phyloP scores from a whole-genome alignment of 1,140 invertebrate species.

The Aphis gossypii region DNA sequence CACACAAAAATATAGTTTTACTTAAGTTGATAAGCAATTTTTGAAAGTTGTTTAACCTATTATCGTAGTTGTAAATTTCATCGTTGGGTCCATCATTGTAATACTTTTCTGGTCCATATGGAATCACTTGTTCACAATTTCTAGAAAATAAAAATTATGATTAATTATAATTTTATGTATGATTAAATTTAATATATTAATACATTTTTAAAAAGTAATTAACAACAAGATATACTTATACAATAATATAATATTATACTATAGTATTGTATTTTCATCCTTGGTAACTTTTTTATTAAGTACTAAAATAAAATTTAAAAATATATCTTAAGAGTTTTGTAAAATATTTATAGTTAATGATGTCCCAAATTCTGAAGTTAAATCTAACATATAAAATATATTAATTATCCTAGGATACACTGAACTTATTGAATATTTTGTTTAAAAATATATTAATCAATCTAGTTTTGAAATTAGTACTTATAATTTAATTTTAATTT shows the following conservation, averaged over 20 bases:
- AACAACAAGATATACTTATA: too few species aligned
- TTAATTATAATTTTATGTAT: neutral
- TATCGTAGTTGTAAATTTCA: constrained; percentile 45
- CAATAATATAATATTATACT: neutral
- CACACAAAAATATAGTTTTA: neutral
- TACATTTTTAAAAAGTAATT: too few species aligned
- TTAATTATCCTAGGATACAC: neutral
- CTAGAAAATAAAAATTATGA: constrained; percentile 12
- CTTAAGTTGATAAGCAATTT: neutral
- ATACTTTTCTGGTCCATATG: constrained; percentile 37
- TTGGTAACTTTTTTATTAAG: too few species aligned
- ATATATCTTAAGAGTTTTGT: too few species aligned
- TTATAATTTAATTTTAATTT: neutral
- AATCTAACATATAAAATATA: neutral
- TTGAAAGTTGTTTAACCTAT: constrained; percentile 11
- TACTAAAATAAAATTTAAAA: too few species aligned
- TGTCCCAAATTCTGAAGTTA: too few species aligned
- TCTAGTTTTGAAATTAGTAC: too few species aligned
- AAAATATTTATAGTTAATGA: too few species aligned
- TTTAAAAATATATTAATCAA: too few species aligned
- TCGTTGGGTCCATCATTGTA: constrained; percentile 18
- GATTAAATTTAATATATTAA: too few species aligned
- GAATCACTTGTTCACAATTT: constrained; percentile 45
- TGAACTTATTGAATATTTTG: too few species aligned
- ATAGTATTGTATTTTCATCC: too few species aligned